Percentiles rank a stretch among this genome's conserved stretches.
Conservation (phyloP, 2,888 invertebrate genomes). For the Theodoxus fluviatilis region DNA sequence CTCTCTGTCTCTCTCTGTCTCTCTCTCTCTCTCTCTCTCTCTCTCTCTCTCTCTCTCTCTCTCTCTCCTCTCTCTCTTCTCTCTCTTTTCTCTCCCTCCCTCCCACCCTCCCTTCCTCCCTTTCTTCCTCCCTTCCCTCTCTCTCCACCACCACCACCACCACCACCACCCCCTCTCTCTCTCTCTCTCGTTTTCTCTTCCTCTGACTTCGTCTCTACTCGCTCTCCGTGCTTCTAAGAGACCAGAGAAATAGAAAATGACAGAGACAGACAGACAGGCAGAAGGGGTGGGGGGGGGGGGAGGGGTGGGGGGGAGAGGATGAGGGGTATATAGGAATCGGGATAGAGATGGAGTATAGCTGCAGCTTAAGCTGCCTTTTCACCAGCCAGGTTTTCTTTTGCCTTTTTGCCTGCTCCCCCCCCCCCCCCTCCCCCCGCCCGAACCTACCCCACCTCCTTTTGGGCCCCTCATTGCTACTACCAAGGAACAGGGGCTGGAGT, state of each 20-base stretch:
- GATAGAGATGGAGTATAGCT: background rate
- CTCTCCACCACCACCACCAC: slow-evolving; percentile 12
- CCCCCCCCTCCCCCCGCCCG: too few species aligned
- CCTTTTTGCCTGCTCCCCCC: too few species aligned
- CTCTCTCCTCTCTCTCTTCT: background rate
- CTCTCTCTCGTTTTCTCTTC: background rate
- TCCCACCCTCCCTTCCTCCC: slow-evolving; percentile 23
- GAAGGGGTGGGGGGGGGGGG: background rate
- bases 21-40: slow-evolving; percentile 5
- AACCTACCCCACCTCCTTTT: too few species aligned
- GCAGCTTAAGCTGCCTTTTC: background rate
- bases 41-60: background rate
- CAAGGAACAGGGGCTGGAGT: background rate
- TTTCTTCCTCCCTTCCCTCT: background rate
- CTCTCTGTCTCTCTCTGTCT: slow-evolving; percentile 27
- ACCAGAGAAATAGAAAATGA: too few species aligned
- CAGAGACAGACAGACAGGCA: too few species aligned
- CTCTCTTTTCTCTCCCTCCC: background rate
- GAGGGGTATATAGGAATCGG: background rate
- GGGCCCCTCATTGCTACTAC: too few species aligned
- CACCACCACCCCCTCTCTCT: background rate
- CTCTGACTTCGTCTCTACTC: background rate
- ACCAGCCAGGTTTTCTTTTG: too few species aligned
- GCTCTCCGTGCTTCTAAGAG: too few species aligned
- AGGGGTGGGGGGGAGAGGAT: background rate